Base-by-base conservation (phyloP, 2,888 invertebrate species). In the Caenorhabditis panamensis region DNA sequence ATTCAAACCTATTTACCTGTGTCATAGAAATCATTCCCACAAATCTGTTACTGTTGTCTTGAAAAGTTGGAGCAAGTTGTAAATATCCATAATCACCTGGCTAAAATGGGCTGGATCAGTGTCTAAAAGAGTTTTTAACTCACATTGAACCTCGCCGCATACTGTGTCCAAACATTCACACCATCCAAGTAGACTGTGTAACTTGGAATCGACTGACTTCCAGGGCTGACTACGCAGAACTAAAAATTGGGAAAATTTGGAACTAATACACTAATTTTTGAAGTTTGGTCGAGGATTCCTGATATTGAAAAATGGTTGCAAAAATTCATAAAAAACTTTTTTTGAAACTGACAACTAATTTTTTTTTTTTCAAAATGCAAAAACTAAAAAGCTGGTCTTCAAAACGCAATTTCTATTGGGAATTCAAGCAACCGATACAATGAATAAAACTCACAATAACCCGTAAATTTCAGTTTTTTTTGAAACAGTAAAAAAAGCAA, bases 1-100 rank as follows among this genome's bases (percentile, higher is more conserved):
- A 31, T n/a, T 6, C 8, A 31, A 31, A 31, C 5, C 2, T 5
- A 28, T 3, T 22, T 24, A 69, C 28, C 49, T 64, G 72, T 8
- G 68, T 69, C 58, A 80, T 75, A 36, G 79, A 80, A n/a, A 80
- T 73, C 79, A 79, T 79, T 63, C 79, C 79, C 41, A 49, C 44
- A 11, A 79, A 79, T 31, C 31, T 31, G 5, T 4, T 4, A 31
- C 31, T 31, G 5, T 31, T 9, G 16, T 66, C 37, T 8, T 24
- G 20, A 16, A 22, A 16, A 1, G 75, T 20, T 24, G 79, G 79
- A 1, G 79, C 79, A 24, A 80, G 51, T 4, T 54, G 37, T 5
- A 80, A 28, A 54, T 79, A 67, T 28, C 36, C 79, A 28, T 31
- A 36, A 1, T 20, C 16, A 18, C 58, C 51, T 2, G 72, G 71